A percentile compares a stretch with the other conserved stretches of the same genome.
Evolutionary conservation across 2,113 vertebrate genomes (phyloP).

Genomic region (Arvicanthis niloticus): DNA sequence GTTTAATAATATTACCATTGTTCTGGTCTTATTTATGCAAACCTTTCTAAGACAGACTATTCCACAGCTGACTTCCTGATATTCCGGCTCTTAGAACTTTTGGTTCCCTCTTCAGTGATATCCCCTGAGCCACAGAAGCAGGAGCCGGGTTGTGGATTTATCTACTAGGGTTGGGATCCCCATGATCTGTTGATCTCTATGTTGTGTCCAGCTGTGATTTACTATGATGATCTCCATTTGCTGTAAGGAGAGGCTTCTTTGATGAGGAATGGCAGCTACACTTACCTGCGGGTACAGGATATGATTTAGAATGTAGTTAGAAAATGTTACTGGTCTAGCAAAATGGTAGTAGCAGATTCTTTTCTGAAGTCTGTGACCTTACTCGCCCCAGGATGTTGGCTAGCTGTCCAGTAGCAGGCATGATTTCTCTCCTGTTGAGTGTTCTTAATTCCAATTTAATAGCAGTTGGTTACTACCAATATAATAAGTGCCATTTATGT

Average conservation of each 20-base stretch:
- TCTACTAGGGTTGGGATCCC: neutral
- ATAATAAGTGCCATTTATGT: neutral
- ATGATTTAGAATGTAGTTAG: neutral
- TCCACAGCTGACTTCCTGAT: neutral
- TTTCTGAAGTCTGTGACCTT: neutral
- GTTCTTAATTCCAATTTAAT: neutral
- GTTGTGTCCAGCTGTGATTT: neutral
- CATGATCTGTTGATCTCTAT: neutral
- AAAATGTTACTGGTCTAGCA: neutral
- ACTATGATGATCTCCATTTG: neutral
- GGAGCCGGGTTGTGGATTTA: neutral
- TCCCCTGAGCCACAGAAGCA: neutral
- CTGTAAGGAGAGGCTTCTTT: neutral
- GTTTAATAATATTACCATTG: neutral
- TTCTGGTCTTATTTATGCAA: neutral
- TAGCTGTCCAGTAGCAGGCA: neutral
- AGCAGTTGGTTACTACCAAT: neutral
- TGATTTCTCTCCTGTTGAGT: neutral
- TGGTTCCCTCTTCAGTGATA: no score
- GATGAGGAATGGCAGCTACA: neutral
- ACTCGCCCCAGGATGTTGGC: neutral
- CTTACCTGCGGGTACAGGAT: neutral
- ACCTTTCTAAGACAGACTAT: neutral
- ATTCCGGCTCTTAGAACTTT: neutral
- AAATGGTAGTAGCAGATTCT: neutral